These are phyloP conservation scores for Rhagonycha fulva DNA, from an alignment of 2,888 invertebrate species.

Conservation along the genomic window DNA sequence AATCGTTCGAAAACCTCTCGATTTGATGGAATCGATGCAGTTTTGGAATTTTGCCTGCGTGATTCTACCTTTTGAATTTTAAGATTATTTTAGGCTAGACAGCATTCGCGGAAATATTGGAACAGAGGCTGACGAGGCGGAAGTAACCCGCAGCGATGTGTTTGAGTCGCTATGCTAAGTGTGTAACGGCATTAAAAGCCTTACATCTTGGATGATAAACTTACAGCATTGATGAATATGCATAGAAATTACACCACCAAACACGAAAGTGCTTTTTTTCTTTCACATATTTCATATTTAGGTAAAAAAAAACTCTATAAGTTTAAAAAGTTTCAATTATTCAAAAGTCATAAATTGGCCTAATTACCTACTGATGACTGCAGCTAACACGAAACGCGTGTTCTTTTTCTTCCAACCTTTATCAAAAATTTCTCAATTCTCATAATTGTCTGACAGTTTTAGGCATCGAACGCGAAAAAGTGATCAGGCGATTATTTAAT, in stretches of 20 bases:
- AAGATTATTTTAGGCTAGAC: constrained; percentile 49
- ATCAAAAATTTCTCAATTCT: neutral
- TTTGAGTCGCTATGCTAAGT: constrained; percentile 31
- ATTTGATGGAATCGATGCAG: neutral
- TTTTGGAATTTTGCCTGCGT: constrained; percentile 14
- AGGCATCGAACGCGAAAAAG: neutral
- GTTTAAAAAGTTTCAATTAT: neutral
- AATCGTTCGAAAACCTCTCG: neutral
- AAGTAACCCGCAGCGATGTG: constrained; percentile 50
- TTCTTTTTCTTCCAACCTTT: neutral
- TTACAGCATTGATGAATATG: neutral
- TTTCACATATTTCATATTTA: neutral
- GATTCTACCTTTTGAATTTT: constrained; percentile 31
- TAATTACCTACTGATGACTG: neutral
- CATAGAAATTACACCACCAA: neutral
- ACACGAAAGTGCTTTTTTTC: neutral
- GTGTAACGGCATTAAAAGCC: constrained; percentile 30
- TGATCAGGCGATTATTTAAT: neutral
- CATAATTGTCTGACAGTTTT: neutral
- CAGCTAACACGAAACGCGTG: neutral
- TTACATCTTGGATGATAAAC: constrained; percentile 15
- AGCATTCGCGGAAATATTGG: constrained; percentile 53
- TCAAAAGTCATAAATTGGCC: neutral
- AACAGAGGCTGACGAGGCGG: constrained; percentile 55
- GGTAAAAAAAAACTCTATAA: neutral